phyloP scores from a whole-genome alignment of 2,113 vertebrate genomes.

The Leptosomus discolor region DNA sequence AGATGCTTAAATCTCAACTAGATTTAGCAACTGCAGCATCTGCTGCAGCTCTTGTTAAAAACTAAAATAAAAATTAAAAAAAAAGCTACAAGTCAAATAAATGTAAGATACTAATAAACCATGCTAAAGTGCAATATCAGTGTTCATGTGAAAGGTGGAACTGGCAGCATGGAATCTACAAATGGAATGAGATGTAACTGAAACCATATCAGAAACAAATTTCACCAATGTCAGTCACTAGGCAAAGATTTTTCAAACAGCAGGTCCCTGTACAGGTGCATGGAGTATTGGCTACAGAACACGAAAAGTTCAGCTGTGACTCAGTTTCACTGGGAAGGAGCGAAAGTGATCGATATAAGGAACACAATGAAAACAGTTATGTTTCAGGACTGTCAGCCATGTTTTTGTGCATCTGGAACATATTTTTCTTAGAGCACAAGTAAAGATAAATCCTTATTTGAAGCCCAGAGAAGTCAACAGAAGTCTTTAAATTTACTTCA shows the following conservation, averaged over 20 bases:
- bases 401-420: constrained; percentile 31
- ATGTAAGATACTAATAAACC: background rate
- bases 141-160: background rate
- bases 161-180: background rate
- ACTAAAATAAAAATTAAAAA: background rate
- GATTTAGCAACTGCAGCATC: background rate
- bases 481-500: constrained; percentile 11
- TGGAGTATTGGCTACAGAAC: background rate
- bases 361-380: constrained; percentile 33
- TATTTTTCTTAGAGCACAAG: constrained; percentile 32
- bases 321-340: constrained; percentile 18
- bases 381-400: constrained; percentile 29
- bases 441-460: constrained; percentile 6
- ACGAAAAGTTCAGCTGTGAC: constrained; percentile 9
- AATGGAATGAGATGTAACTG: background rate
- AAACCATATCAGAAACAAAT: background rate
- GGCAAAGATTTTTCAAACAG: constrained; percentile 18
- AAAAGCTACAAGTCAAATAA: background rate
- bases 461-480: background rate
- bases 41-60: background rate
- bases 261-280: constrained; percentile 50
- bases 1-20: constrained; percentile 56
- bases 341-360: constrained; percentile 25
- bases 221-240: background rate
- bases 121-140: background rate